Conservation (phyloP, 2,797 vertebrate genomes). For the Sebastes nivosus region DNA sequence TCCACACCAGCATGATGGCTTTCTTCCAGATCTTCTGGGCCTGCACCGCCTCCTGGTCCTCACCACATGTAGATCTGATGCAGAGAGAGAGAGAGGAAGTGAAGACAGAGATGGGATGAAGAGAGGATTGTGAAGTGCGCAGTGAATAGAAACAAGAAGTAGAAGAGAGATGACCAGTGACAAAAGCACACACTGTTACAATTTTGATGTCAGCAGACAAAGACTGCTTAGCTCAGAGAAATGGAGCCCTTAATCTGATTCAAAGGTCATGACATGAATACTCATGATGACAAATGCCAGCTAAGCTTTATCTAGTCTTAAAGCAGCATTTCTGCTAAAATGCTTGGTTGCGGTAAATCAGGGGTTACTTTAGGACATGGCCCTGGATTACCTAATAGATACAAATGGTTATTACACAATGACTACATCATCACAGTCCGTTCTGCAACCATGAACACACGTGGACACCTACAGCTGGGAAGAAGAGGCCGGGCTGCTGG, state of each 20-base stretch:
- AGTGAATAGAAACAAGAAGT: slow-evolving; percentile 4
- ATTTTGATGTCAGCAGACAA: slow-evolving; percentile 18
- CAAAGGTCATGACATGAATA: slow-evolving; percentile 22
- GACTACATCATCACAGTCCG: neutral
- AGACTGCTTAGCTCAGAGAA: slow-evolving; percentile 30
- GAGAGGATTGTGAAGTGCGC: neutral
- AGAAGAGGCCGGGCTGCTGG: slow-evolving; percentile 98
- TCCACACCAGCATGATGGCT: slow-evolving; percentile 99
- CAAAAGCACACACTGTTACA: neutral
- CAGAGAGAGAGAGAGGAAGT: neutral
- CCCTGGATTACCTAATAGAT: neutral
- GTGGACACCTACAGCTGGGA: slow-evolving; percentile 93
- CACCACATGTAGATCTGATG: slow-evolving; percentile 93
- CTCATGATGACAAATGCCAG: slow-evolving; percentile 8
- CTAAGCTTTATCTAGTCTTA: slow-evolving; percentile 24
- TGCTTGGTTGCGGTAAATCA: neutral
- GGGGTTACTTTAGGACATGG: neutral
- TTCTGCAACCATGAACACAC: neutral
- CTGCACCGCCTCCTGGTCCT: slow-evolving; percentile 97
- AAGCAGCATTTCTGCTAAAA: slow-evolving; percentile 6
- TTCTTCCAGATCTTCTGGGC: slow-evolving; percentile 99
- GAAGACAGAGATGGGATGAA: neutral
- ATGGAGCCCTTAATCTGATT: slow-evolving; percentile 12
- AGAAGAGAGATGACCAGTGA: slow-evolving; percentile 31
- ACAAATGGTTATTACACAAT: neutral